Conservation (phyloP, 2,888 invertebrate genomes). For the Drosophila atripex region DNA sequence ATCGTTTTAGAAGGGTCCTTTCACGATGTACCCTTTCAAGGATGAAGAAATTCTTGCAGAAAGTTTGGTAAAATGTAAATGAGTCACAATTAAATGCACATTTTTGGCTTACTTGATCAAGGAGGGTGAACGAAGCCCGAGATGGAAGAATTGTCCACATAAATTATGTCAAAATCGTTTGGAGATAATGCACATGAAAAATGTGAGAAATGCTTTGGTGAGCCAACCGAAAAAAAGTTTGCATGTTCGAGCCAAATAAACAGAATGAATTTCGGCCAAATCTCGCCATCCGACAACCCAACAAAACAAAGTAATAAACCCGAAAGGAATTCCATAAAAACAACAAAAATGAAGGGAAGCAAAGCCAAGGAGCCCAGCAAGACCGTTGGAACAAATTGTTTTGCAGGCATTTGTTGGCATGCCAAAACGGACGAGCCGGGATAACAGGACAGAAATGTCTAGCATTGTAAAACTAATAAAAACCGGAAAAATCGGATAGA, state of each 20-base stretch:
- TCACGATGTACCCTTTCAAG: slow-evolving; percentile 8
- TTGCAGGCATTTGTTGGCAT: slow-evolving; percentile 55
- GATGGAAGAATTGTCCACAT: slow-evolving; percentile 43
- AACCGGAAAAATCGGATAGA: slow-evolving; percentile 2
- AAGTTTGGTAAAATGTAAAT: slow-evolving; percentile 38
- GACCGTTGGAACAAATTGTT: slow-evolving; percentile 45
- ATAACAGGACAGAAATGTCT: slow-evolving; percentile 47
- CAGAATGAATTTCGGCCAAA: slow-evolving; percentile 62
- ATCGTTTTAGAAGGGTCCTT: slow-evolving; percentile 17
- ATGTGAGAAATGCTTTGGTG: slow-evolving; percentile 60
- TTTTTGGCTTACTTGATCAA: slow-evolving; percentile 40
- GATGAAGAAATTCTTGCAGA: slow-evolving; percentile 15
- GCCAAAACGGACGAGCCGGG: slow-evolving; percentile 48
- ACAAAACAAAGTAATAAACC: slow-evolving; percentile 66
- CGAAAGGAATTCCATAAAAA: slow-evolving; percentile 71
- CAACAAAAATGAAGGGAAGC: slow-evolving; percentile 53
- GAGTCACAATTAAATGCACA: slow-evolving; percentile 51
- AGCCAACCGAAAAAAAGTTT: slow-evolving; percentile 51
- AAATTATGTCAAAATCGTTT: slow-evolving; percentile 57
- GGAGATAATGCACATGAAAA: slow-evolving; percentile 71
- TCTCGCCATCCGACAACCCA: slow-evolving; percentile 22
- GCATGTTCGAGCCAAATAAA: slow-evolving; percentile 73
- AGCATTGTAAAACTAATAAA: slow-evolving; percentile 47
- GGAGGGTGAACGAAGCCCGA: slow-evolving; percentile 1
- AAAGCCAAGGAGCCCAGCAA: slow-evolving; percentile 44